Conservation (phyloP, 1,140 invertebrate species). For the Ectropis grisescens region DNA sequence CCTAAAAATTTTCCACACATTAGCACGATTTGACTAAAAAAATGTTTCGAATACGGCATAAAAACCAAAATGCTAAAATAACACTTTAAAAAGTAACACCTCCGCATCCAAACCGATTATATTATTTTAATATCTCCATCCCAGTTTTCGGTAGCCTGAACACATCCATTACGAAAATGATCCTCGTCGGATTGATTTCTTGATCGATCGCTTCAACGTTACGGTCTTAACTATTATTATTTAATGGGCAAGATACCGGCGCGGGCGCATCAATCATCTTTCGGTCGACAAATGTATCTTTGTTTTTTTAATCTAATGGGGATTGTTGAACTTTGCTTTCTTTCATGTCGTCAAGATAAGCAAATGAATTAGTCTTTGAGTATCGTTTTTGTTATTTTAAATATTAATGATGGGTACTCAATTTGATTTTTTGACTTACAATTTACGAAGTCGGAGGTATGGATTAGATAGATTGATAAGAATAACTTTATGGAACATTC, state of each 20-base stretch:
- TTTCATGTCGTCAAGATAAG: constrained; percentile 22
- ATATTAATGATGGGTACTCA: not conserved
- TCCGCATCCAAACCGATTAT: too few species aligned
- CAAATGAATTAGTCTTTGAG: constrained; percentile 13
- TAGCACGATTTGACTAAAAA: too few species aligned
- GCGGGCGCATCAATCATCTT: constrained; percentile 48
- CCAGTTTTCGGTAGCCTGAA: constrained; percentile 45
- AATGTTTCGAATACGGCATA: too few species aligned
- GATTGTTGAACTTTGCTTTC: constrained; percentile 19
- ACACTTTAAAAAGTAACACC: too few species aligned
- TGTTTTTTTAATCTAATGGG: constrained; percentile 13
- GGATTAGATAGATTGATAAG: too few species aligned
- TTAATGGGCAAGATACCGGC: constrained; percentile 52
- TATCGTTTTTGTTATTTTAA: not conserved
- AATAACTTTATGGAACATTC: too few species aligned
- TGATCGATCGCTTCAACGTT: constrained; percentile 44
- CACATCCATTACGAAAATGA: constrained; percentile 48
- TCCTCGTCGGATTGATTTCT: constrained; percentile 50
- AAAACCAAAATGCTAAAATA: too few species aligned
- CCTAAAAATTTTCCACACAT: too few species aligned
- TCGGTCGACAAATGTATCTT: constrained; percentile 40
- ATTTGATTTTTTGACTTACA: too few species aligned
- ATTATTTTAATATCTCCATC: too few species aligned
- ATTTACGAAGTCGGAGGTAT: too few species aligned
- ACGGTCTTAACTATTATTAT: constrained; percentile 57